Conservation (phyloP, 2,797 vertebrate genomes). For the Macrochelys suwanniensis region DNA sequence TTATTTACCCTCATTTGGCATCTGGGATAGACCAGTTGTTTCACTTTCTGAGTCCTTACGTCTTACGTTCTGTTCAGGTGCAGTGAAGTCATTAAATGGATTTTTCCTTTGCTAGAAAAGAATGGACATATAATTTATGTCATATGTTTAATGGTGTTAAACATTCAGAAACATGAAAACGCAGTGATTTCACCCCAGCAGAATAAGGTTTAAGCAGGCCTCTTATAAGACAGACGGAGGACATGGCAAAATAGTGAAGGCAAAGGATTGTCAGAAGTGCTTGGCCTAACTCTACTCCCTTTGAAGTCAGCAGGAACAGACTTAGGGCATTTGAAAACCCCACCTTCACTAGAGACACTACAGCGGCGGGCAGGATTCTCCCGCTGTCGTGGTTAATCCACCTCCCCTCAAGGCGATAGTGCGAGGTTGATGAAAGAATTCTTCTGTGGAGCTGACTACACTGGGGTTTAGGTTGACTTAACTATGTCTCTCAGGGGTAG, state of each 20-base stretch:
- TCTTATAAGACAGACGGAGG: neutral
- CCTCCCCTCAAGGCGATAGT: neutral
- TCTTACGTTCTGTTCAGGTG: conserved; percentile 51
- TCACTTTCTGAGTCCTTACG: conserved; percentile 46
- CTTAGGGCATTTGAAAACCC: neutral
- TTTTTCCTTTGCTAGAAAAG: conserved; percentile 88
- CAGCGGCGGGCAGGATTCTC: neutral
- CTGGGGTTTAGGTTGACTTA: neutral
- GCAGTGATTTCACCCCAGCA: neutral
- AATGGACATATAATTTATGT: neutral
- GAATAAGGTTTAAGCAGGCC: neutral
- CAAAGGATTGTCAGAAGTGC: neutral
- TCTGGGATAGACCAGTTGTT: conserved; percentile 55
- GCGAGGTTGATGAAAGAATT: too few species aligned
- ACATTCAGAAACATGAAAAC: neutral
- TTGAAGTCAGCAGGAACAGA: neutral
- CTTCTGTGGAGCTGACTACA: neutral
- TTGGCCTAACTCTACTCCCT: neutral
- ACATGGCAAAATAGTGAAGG: neutral
- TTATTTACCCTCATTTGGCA: conserved; percentile 80
- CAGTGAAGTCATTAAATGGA: conserved; percentile 86
- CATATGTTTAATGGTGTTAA: neutral
- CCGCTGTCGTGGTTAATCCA: neutral
- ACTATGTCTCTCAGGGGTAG: neutral
- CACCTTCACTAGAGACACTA: neutral